Conservation (phyloP, 1,140 invertebrate genomes). For the Phymorhynchus buccinoides region DNA sequence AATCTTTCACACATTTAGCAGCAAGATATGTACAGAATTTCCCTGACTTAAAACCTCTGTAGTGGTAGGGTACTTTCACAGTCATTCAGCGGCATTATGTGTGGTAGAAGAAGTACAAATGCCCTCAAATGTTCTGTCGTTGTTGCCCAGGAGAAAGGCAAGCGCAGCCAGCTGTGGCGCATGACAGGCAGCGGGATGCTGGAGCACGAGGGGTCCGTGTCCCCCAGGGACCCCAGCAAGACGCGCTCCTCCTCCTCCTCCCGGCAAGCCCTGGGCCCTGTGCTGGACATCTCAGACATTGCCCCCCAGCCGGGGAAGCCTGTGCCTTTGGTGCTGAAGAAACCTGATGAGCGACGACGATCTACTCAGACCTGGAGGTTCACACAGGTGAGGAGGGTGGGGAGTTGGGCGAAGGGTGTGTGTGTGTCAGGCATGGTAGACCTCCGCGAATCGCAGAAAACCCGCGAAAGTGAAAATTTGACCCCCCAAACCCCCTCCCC, state of each 20-base stretch:
- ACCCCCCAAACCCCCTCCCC: too few species aligned
- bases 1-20: too few species aligned
- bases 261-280: constrained; percentile 48
- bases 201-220: constrained; percentile 91
- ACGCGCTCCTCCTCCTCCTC: constrained; percentile 32
- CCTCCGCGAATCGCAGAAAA: too few species aligned
- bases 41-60: too few species aligned
- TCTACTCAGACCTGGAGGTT: constrained; percentile 96
- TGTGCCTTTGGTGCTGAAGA: constrained; percentile 82
- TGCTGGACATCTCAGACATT: constrained; percentile 88
- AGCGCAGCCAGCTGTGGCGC: constrained; percentile 94
- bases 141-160: constrained; percentile 79
- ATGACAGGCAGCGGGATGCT: constrained; percentile 90
- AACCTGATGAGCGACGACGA: constrained; percentile 85
- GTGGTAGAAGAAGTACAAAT: not conserved
- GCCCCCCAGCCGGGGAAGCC: constrained; percentile 84
- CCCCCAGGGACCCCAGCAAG: constrained; percentile 75
- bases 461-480: too few species aligned
- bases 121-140: too few species aligned
- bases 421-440: too few species aligned
- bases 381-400: constrained; percentile 75
- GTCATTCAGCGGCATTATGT: not conserved
- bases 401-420: too few species aligned
- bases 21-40: too few species aligned
- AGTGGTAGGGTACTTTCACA: too few species aligned